phyloP scores from a whole-genome alignment of 2,888 invertebrate species.

The Uloborus plumipes region DNA sequence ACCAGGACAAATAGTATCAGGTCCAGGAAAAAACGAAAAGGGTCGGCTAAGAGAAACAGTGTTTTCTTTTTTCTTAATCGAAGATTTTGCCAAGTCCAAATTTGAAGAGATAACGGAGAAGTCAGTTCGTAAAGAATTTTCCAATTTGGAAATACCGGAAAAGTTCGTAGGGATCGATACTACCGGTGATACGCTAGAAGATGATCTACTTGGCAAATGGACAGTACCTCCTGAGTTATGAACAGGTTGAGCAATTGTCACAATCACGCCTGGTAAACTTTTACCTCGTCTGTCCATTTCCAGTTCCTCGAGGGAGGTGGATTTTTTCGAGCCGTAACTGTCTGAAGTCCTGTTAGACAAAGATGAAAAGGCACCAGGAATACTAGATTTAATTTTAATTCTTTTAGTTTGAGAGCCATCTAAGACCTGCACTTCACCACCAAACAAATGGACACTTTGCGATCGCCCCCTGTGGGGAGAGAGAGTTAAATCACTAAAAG shows the following conservation, averaged over 20 bases:
- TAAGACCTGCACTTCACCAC: slow-evolving; percentile 83
- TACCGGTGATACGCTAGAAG: slow-evolving; percentile 26
- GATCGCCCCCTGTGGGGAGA: slow-evolving; percentile 42
- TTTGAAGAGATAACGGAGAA: not conserved
- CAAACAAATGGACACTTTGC: slow-evolving; percentile 77
- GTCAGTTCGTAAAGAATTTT: slow-evolving; percentile 10
- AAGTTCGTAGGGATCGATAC: slow-evolving; percentile 14
- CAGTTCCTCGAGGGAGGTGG: slow-evolving; percentile 8
- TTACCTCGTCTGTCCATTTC: slow-evolving; percentile 27
- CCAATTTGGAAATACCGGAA: slow-evolving; percentile 15
- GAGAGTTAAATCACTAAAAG: slow-evolving; percentile 10
- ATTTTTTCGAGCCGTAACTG: slow-evolving; percentile 10
- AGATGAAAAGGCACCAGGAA: slow-evolving; percentile 55
- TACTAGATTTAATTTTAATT: slow-evolving; percentile 70
- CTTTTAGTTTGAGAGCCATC: slow-evolving; percentile 80
- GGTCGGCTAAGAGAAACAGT: slow-evolving; percentile 8
- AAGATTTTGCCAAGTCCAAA: slow-evolving; percentile 9
- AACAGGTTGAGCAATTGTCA: slow-evolving; percentile 78
- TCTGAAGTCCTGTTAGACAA: slow-evolving; percentile 18
- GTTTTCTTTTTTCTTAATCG: slow-evolving; percentile 7
- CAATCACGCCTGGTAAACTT: slow-evolving; percentile 76
- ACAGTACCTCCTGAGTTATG: slow-evolving; percentile 87
- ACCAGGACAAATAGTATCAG: slow-evolving; percentile 24
- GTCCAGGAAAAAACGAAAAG: slow-evolving; percentile 34
- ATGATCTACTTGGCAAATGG: slow-evolving; percentile 65